Percentiles rank a stretch among this genome's conserved stretches.
Evolutionary conservation across 2,113 vertebrate species (phyloP).

Genomic region (human (Homo sapiens)): GRCh38 chr1:50187001-50187500

Average conservation of each 20-base stretch:
- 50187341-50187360: background rate
- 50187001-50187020: constrained; percentile 9
- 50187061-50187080: background rate
- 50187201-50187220: background rate
- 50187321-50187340: constrained; percentile 20
- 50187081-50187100: constrained; percentile 20
- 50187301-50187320: background rate
- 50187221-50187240: constrained; percentile 56
- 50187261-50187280: constrained; percentile 26
- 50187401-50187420: background rate
- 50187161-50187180: constrained; percentile 49
- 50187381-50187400: background rate
- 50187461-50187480: background rate
- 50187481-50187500: background rate
- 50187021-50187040: background rate
- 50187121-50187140: constrained; percentile 53
- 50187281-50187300: background rate
- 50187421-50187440: constrained; percentile 15
- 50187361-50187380: background rate
- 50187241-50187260: background rate
- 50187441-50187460: background rate
- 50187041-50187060: constrained; percentile 46
- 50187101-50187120: constrained; percentile 29
- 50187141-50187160: constrained; percentile 44
- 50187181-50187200: constrained; percentile 52